phyloP scores from a whole-genome alignment of 2,888 invertebrate genomes.

The Zhuqinia jingwanae region DNA sequence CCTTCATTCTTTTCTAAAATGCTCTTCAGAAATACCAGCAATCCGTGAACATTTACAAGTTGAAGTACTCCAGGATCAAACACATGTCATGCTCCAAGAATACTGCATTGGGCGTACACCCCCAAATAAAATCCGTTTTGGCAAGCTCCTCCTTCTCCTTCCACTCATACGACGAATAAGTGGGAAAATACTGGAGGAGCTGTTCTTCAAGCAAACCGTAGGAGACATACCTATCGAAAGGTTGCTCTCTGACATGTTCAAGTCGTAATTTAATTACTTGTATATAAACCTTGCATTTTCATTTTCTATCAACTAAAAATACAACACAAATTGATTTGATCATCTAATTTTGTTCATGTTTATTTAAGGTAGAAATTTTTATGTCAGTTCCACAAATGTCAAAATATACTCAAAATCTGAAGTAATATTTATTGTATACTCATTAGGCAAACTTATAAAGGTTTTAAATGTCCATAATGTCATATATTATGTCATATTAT shows the following conservation, averaged over 20 bases:
- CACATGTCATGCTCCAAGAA: constrained; percentile 87
- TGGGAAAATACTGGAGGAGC: constrained; percentile 84
- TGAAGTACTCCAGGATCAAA: constrained; percentile 89
- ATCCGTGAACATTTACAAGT: constrained; percentile 84
- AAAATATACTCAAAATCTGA: neutral
- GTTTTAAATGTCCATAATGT: no score
- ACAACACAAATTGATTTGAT: neutral
- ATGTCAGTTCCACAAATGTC: neutral
- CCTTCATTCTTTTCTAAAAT: constrained; percentile 2
- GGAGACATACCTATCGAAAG: constrained; percentile 88
- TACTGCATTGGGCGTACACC: constrained; percentile 77
- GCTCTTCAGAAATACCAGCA: constrained; percentile 84
- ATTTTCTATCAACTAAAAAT: neutral
- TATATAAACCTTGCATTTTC: neutral
- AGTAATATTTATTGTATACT: no score
- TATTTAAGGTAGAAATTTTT: no score
- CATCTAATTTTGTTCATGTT: no score
- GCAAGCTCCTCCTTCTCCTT: constrained; percentile 87
- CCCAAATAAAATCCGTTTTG: constrained; percentile 84
- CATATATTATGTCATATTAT: no score
- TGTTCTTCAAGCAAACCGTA: constrained; percentile 90
- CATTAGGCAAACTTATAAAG: no score
- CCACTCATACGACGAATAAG: constrained; percentile 85
- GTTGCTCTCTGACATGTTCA: constrained; percentile 86
- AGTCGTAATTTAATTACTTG: constrained; percentile 75